Base-by-base conservation (phyloP, 1,140 invertebrate genomes). In the Cryptotermes secundus region DNA sequence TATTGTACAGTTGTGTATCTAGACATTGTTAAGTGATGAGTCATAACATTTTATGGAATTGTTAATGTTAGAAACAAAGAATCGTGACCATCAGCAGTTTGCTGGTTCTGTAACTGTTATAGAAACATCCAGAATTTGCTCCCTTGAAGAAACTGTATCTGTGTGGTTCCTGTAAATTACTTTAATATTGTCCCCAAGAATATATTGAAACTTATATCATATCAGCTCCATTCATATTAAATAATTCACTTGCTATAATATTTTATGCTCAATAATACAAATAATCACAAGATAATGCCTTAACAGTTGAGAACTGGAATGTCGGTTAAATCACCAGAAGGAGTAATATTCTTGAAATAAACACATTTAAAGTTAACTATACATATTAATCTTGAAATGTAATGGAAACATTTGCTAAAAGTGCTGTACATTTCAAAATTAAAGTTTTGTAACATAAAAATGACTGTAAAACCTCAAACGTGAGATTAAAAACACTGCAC, bases 251-350 rank as follows among this genome's bases (percentile, higher is more conserved):
- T 72, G 31, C 26, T 72, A 72, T 26, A 72, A 72, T 72, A 72
- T 72, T 72, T 72, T 72, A 72, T 72, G 59, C 59, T 72, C 59
- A 72, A 72, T 72, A 72, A 10, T 59, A 59, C 6, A 59, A 59
- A 72, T 72, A 72, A 72, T 26, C 59, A 72, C 59, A 72, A 31
- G n/a, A 31, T 72, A n/a, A 31, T 72, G 59, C 59, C 59, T 72
- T 72, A 72, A 72, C n/a, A 72, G 6, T 72, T 31, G 26, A 72
- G 59, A 72, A 72, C 7, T 72, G 59, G 31, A 72, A n/a, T 26
- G 6, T 31, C 6, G 31, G 7, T 31, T 72, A 72, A 49, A 31
- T 72, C n/a, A 72, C 59, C 19, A 72, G 31, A 31, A 72, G 59
- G 59, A 72, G 10, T 16, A 72, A 72, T 31, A 31, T n/a, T 72